Percentiles rank a stretch among this genome's conserved stretches.
Conservation (phyloP, 2,113 vertebrate genomes). For the Hyaena hyaena region DNA sequence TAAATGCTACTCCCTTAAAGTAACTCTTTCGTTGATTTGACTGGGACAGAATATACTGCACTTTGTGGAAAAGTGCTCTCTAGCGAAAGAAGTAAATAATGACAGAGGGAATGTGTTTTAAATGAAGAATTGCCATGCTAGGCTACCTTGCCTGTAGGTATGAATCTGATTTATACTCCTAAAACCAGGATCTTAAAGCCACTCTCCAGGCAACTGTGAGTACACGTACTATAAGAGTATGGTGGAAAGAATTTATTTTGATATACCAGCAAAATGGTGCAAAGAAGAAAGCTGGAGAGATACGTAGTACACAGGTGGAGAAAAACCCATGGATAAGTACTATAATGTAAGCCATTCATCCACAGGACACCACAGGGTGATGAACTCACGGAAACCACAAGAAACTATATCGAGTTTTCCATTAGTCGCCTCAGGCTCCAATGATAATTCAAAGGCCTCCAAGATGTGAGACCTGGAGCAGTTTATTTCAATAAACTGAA, state of each 20-base stretch:
- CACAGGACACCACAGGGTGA: background rate
- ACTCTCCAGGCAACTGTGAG: background rate
- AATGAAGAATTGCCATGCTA: background rate
- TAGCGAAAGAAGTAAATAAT: background rate
- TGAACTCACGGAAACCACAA: background rate
- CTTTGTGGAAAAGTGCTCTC: constrained; percentile 21
- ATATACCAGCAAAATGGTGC: background rate
- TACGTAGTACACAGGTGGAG: background rate
- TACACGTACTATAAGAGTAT: background rate
- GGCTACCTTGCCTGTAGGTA: background rate
- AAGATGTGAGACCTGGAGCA: background rate
- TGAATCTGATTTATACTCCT: background rate
- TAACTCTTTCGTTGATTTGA: background rate
- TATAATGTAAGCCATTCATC: background rate
- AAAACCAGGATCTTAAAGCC: background rate
- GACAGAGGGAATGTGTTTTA: background rate
- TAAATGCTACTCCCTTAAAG: background rate
- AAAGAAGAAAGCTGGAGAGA: background rate
- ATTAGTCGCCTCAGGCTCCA: background rate
- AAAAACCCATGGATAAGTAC: background rate
- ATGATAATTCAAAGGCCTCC: background rate
- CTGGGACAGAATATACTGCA: background rate
- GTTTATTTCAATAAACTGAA: background rate
- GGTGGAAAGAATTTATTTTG: constrained; percentile 1
- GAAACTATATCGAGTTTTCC: background rate